Base-by-base conservation (phyloP, 2,888 invertebrate species). In the Drosophila melanosoma region DNA sequence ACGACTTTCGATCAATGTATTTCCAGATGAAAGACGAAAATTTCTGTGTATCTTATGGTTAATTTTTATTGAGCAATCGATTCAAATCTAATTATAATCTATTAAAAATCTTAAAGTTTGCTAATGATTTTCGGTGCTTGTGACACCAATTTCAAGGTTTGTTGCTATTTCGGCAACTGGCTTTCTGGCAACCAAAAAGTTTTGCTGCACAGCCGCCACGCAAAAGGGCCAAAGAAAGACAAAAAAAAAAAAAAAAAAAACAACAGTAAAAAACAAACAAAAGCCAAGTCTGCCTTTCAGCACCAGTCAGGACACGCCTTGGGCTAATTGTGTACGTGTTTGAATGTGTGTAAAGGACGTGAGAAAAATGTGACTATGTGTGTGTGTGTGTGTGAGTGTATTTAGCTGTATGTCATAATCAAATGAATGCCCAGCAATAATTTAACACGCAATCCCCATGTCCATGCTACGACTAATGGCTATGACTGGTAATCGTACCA, bases 381-480 rank as follows among this genome's bases (percentile, higher is more conserved):
- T 58, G 26, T 58, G 26, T 60, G 48, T 71, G 57, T 61, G 60
- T 67, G 38, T 52, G 48, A 57, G 33, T 62, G 53, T 68, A 38
- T 57, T 40, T 51, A 53, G 69, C 54, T 74, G 74, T 87, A 77
- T 85, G 85, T 87, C 88, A 86, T 86, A 86, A 87, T 86, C 80
- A 89, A 90, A 84, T 84, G 85, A 76, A 75, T 82, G 82, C 76
- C 83, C 62, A 79, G 71, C 70, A 79, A 82, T 76, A 83, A 79
- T 76, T 87, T 72, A 83, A 79, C 85, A 85, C 85, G 85, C 85
- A 85, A 85, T 57, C 69, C 71, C 45, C 49, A 63, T 75, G 76
- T 81, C 69, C 81, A 45, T 76, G 74, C 71, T 36, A 57, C 65
- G 42, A 63, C 81, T 81, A 81, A 79, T 78, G 82, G 82, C 81